A percentile compares a stretch with the other conserved stretches of the same genome.
Conservation (phyloP, 2,888 invertebrate species). For the Dicyrtomina minuta region DNA sequence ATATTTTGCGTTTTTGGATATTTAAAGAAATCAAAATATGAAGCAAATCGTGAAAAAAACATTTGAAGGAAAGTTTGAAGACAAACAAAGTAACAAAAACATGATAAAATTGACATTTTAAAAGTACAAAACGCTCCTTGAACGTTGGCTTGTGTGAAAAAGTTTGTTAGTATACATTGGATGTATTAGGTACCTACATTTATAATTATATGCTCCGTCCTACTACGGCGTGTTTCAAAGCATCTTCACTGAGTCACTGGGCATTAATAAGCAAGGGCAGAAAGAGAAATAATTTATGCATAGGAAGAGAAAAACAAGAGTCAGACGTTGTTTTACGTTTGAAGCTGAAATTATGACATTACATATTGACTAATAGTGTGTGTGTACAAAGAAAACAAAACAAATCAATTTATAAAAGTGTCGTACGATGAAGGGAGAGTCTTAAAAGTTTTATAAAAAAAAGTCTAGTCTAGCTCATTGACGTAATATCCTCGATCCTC, state of each 20-base stretch:
- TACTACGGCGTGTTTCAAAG: not conserved
- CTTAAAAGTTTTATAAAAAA: not conserved
- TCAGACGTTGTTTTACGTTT: not conserved
- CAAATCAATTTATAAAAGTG: not conserved
- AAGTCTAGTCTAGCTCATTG: constrained; percentile 30
- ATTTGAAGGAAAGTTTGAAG: no score
- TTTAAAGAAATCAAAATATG: not conserved
- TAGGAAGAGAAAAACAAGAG: not conserved
- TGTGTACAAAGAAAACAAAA: not conserved
- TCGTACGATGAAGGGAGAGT: not conserved
- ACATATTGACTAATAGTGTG: not conserved
- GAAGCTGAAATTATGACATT: not conserved
- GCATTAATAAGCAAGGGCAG: not conserved
- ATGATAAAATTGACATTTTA: constrained; percentile 12
- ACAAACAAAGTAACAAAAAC: no score
- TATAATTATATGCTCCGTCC: constrained; percentile 8
- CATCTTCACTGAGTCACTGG: not conserved
- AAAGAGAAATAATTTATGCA: not conserved
- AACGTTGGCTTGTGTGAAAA: constrained; percentile 11
- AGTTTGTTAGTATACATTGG: not conserved
- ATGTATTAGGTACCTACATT: not conserved
- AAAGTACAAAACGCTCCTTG: constrained; percentile 28
- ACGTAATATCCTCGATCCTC: no score
- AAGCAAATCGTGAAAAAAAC: not conserved
- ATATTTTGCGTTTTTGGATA: not conserved